phyloP scores from a whole-genome alignment of 2,888 invertebrate genomes.

The Dolichopus griseipennis region DNA sequence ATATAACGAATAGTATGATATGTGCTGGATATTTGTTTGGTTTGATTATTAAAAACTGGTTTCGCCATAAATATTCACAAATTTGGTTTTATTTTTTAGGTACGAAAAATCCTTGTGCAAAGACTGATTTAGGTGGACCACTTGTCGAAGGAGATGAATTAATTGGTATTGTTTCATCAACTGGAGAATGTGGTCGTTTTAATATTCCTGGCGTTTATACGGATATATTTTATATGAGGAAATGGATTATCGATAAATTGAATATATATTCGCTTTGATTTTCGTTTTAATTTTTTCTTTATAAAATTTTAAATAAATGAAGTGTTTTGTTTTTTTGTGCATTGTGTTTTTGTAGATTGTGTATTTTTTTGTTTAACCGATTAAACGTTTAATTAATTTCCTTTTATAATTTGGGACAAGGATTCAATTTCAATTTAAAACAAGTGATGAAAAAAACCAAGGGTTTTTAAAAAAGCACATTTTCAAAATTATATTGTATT shows the following conservation, averaged over 20 bases:
- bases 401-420: too few relatives aligned
- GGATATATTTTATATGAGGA: not conserved
- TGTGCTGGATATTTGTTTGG: not conserved
- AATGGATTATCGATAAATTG: not conserved
- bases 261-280: not conserved
- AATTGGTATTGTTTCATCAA: slow-evolving; percentile 4
- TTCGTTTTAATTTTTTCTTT: not conserved
- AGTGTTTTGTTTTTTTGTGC: too few relatives aligned
- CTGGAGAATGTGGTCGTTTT: not conserved
- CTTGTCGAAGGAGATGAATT: not conserved
- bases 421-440: too few relatives aligned
- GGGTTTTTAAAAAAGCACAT: too few relatives aligned
- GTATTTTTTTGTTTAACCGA: too few relatives aligned
- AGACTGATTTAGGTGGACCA: slow-evolving; percentile 2
- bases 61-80: too few relatives aligned
- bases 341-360: too few relatives aligned
- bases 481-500: too few relatives aligned
- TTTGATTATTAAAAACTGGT: not conserved
- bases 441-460: too few relatives aligned
- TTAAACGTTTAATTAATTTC: too few relatives aligned
- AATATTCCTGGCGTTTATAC: not conserved
- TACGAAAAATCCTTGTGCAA: not conserved
- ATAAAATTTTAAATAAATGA: too few relatives aligned
- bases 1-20: not conserved
- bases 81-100: not conserved